phyloP scores from a whole-genome alignment of 2,888 invertebrate genomes.

The Drosophila picticornis region DNA sequence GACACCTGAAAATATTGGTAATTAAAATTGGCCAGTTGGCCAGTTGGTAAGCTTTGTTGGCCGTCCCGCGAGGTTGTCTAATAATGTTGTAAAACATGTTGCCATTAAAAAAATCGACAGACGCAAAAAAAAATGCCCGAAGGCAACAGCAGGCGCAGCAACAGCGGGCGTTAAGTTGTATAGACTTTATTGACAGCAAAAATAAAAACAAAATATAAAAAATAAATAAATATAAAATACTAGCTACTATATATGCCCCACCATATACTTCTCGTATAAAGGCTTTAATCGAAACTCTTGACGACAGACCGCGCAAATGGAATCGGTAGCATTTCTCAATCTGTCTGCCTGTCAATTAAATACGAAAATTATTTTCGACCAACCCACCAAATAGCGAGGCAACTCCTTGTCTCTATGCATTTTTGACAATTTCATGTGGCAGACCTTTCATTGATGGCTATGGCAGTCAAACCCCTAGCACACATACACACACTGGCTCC shows the following conservation, averaged over 20 bases:
- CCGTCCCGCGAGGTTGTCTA: constrained; percentile 59
- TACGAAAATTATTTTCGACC: constrained; percentile 68
- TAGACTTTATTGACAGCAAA: constrained; percentile 44
- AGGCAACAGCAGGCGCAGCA: constrained; percentile 52
- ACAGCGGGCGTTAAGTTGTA: constrained; percentile 45
- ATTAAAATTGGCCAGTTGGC: constrained; percentile 70
- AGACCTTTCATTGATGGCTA: constrained; percentile 51
- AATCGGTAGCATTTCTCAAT: constrained; percentile 69
- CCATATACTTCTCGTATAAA: not conserved
- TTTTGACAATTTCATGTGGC: constrained; percentile 68
- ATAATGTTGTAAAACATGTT: constrained; percentile 80
- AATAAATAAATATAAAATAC: constrained; percentile 16
- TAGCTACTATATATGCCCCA: not conserved
- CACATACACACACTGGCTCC: not conserved
- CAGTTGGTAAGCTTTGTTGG: constrained; percentile 12
- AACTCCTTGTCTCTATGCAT: constrained; percentile 32
- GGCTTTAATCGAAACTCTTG: constrained; percentile 26
- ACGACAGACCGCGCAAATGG: constrained; percentile 68
- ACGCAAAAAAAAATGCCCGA: constrained; percentile 52
- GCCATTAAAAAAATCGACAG: constrained; percentile 66
- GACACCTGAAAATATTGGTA: constrained; percentile 78
- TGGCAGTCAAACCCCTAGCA: constrained; percentile 31
- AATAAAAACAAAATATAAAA: constrained; percentile 21
- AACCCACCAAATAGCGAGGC: constrained; percentile 40
- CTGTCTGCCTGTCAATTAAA: constrained; percentile 67